A percentile compares a stretch with the other conserved stretches of the same genome.
Conservation (phyloP, 2,888 invertebrate species). For the Camponotus fellah region DNA sequence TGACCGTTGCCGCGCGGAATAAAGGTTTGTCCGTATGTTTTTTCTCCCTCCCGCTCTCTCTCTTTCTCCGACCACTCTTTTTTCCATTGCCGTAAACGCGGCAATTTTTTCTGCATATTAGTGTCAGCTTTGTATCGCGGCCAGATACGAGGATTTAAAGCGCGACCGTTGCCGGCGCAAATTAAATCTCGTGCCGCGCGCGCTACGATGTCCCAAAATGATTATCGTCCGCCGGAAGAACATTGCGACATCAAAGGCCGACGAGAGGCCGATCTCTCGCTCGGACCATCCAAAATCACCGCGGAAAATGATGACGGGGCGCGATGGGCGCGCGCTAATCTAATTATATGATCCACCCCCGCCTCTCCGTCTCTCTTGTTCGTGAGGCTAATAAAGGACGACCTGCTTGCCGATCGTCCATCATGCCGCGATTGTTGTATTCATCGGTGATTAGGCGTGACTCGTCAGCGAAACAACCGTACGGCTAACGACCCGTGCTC, state of each 20-base stretch:
- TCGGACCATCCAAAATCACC: conserved; percentile 61
- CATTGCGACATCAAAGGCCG: conserved; percentile 69
- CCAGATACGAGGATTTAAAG: conserved; percentile 47
- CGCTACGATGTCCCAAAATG: conserved; percentile 61
- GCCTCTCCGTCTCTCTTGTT: not conserved
- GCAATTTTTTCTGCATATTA: conserved; percentile 48
- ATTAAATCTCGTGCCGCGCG: conserved; percentile 66
- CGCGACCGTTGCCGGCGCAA: conserved; percentile 59
- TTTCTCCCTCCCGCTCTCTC: not conserved
- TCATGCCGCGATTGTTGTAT: conserved; percentile 80
- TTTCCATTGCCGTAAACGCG: conserved; percentile 57
- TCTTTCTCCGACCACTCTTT: not conserved
- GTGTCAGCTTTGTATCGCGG: conserved; percentile 51
- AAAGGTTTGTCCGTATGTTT: conserved; percentile 49
- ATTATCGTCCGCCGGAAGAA: conserved; percentile 68
- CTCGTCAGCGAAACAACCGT: conserved; percentile 77
- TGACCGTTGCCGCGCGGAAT: conserved; percentile 58
- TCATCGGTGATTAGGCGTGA: conserved; percentile 79
- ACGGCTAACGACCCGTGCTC: conserved; percentile 75
- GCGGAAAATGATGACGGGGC: conserved; percentile 70
- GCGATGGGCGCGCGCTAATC: conserved; percentile 72
- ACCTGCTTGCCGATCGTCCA: conserved; percentile 78
- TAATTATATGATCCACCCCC: conserved; percentile 72
- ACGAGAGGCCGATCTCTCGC: conserved; percentile 42
- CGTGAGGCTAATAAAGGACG: conserved; percentile 77